phyloP scores from a whole-genome alignment of 1,140 invertebrate species.

The Lerema accius region DNA sequence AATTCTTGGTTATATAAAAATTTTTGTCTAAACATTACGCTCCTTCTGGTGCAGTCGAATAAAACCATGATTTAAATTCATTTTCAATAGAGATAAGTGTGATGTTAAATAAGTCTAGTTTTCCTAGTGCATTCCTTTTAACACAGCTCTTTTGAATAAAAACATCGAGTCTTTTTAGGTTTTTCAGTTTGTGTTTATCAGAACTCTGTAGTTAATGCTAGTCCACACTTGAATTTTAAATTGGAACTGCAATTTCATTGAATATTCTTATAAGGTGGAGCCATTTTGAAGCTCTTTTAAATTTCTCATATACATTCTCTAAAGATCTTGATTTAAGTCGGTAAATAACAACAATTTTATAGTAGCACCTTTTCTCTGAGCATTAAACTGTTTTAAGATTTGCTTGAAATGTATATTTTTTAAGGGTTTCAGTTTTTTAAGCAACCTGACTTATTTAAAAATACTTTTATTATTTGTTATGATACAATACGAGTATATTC shows the following conservation, averaged over 20 bases:
- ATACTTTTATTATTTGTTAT: no score
- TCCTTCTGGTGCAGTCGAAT: no score
- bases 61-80: no score
- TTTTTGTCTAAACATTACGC: no score
- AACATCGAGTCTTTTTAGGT: not conserved
- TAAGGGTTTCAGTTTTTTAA: no score
- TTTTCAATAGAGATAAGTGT: no score
- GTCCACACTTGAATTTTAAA: conserved; percentile 43
- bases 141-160: not conserved
- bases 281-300: conserved; percentile 39
- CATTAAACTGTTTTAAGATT: not conserved
- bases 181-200: not conserved
- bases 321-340: conserved; percentile 13
- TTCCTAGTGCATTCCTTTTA: no score
- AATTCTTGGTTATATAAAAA: no score
- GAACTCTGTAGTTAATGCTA: conserved; percentile 31
- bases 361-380: not conserved
- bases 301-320: conserved; percentile 32
- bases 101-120: no score
- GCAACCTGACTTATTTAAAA: no score
- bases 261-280: conserved; percentile 41
- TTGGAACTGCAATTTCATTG: conserved; percentile 39
- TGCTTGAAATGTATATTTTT: no score
- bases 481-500: no score
- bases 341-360: not conserved